These are phyloP conservation scores for Catostylus mosaicus DNA, from an alignment of 30 jellyfish, hydroid and myxozoan species.

Conservation along the genomic window DNA sequence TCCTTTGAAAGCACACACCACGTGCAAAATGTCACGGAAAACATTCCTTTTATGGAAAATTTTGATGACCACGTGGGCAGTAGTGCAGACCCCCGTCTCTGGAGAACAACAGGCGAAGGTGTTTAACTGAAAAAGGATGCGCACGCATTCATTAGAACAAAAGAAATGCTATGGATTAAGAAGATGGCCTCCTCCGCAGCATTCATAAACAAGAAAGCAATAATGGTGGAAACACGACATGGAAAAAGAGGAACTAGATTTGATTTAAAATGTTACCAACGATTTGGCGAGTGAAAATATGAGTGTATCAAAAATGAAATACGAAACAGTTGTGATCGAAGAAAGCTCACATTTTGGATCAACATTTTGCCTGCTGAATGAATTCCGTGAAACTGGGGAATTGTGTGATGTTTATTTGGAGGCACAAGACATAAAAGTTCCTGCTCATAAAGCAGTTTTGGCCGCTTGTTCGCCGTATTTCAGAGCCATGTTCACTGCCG, in stretches of 20 bases:
- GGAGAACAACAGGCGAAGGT: constrained; percentile 8
- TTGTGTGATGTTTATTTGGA: constrained; percentile 82
- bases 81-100: constrained; percentile 28
- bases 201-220: not conserved
- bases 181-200: not conserved
- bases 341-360: constrained; percentile 66
- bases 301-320: constrained; percentile 49
- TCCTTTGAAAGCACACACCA: too few species aligned
- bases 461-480: constrained; percentile 97
- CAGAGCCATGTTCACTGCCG: constrained; percentile 93
- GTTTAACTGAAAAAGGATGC: constrained; percentile 8
- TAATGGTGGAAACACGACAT: constrained; percentile 9
- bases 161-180: constrained; percentile 2
- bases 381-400: constrained; percentile 87
- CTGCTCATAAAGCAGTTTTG: constrained; percentile 91
- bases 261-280: not conserved
- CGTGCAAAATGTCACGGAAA: not conserved
- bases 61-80: not conserved
- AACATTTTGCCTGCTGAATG: constrained; percentile 78
- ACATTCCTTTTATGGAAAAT: not conserved
- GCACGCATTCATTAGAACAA: constrained; percentile 38
- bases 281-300: not conserved
- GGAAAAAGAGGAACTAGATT: constrained; percentile 25
- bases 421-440: constrained; percentile 74
- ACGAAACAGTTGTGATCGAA: constrained; percentile 66